Evolutionary conservation across 2,113 vertebrate genomes (phyloP), one percentile per base, ranked within the genome.

Genomic region (Pachyramphus minor): DNA sequence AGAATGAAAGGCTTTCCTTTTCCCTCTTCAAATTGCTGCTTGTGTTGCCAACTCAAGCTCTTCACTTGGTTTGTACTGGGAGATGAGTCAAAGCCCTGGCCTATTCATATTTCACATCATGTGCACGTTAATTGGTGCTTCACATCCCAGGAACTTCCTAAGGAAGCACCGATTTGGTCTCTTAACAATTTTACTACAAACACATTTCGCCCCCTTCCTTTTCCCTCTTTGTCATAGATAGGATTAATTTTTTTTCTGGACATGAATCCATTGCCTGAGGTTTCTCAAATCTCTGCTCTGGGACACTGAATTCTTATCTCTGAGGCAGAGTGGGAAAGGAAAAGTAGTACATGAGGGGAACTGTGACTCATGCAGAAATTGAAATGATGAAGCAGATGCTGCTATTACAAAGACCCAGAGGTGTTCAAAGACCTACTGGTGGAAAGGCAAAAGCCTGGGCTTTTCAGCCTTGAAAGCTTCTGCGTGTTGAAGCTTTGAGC

Each of bases 91-190:
- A 95, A 94, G 59, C 91, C 74, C 88, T 33, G 45, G 53, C 31
- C 86, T 95, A 60, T 95, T 96, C 76, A 52, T 94, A 92, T 95
- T 96, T 95, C 93, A 89, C 77, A 69, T 96, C 89, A 76, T 79
- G 87, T 52, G 62, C 89, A 62, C 5, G 0, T 89, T 92, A 96
- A 89, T 93, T 88, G 89, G 69, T 93, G 56, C 84, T 96, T 94
- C 94, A 95, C 84, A 84, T 92, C 84, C 62, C 78, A 78, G 93
- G 74, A 88, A 93, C 71, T 86, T 89, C 86, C 83, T 76, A 88
- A 95, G 86, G 80, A 93, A 77, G 75, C 83, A 90, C 45, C 49
- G 19, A 12, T 89, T 90, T 96, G 62, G 80, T 96, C 93, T 95
- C 85, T 90, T 75, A 93, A 85, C 84, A 89, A 60, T 96, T 76